Evolutionary conservation across 2,888 invertebrate genomes (phyloP).

Genomic region (Dinocampus coccinellae): DNA sequence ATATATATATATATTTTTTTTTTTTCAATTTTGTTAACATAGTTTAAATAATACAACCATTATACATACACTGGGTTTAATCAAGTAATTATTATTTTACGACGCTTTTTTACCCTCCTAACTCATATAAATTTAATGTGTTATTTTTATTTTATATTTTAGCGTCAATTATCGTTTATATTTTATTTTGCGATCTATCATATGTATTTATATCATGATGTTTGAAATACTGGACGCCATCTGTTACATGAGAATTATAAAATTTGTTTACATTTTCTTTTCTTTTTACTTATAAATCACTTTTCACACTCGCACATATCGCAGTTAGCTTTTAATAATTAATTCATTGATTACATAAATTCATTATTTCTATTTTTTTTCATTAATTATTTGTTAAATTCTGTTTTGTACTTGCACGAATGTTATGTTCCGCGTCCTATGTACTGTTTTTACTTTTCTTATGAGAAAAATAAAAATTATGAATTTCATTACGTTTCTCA

Average conservation of each 20-base stretch:
- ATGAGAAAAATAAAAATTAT: conserved; percentile 18
- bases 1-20: no score
- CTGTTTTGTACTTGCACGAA: conserved; percentile 59
- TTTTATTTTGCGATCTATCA: neutral
- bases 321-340: conserved; percentile 45
- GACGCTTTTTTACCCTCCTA: conserved; percentile 27
- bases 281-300: conserved; percentile 29
- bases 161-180: neutral
- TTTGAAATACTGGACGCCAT: conserved; percentile 11
- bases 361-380: conserved; percentile 33
- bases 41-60: conserved; percentile 49
- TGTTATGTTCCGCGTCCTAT: conserved; percentile 49
- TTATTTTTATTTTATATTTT: conserved; percentile 35
- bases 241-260: neutral
- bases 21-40: conserved; percentile 36
- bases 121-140: conserved; percentile 20
- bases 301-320: conserved; percentile 46
- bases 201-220: conserved; percentile 36
- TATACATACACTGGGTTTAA: conserved; percentile 46
- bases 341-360: conserved; percentile 31
- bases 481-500: conserved; percentile 26
- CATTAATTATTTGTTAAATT: conserved; percentile 39
- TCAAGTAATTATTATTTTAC: conserved; percentile 40
- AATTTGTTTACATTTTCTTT: conserved; percentile 25
- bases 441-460: neutral